Conservation (phyloP, 2,113 vertebrate genomes). For the Mola mola region DNA sequence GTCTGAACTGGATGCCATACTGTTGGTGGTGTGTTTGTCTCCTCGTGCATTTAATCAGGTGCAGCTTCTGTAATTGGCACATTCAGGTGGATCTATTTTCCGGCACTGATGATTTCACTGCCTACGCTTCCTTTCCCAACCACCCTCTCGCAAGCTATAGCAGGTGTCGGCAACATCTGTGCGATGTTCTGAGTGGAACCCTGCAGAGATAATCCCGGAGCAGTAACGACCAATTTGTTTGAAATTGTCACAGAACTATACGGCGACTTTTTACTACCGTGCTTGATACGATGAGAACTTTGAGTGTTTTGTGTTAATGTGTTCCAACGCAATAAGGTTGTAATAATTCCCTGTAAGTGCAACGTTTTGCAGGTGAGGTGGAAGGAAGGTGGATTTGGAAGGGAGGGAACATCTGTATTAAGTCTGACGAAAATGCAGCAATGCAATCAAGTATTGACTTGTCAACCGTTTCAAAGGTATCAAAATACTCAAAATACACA, state of each 20-base stretch:
- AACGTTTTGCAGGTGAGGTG: too few relatives aligned
- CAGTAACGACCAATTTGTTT: slow-evolving; percentile 1
- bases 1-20: not conserved
- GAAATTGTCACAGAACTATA: not conserved
- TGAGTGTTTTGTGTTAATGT: too few relatives aligned
- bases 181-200: not conserved
- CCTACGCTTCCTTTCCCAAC: not conserved
- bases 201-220: slow-evolving; percentile 13
- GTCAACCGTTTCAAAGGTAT: slow-evolving; percentile 57
- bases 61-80: slow-evolving; percentile 2
- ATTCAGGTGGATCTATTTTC: slow-evolving; percentile 18
- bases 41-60: slow-evolving; percentile 3
- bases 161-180: slow-evolving; percentile 43
- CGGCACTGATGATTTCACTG: slow-evolving; percentile 1
- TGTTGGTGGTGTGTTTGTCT: not conserved
- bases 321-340: too few relatives aligned
- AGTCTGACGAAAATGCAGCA: slow-evolving; percentile 48
- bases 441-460: slow-evolving; percentile 59
- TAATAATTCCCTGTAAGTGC: too few relatives aligned
- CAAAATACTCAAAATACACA: slow-evolving; percentile 12
- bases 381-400: too few relatives aligned
- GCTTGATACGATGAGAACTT: not conserved
- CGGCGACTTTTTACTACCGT: not conserved
- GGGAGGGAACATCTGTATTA: slow-evolving; percentile 56
- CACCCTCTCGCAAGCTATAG: not conserved